Percentiles rank a stretch among this genome's conserved stretches.
Evolutionary conservation across 2,888 invertebrate species (phyloP).

Genomic region (Eubasilissa splendida): DNA sequence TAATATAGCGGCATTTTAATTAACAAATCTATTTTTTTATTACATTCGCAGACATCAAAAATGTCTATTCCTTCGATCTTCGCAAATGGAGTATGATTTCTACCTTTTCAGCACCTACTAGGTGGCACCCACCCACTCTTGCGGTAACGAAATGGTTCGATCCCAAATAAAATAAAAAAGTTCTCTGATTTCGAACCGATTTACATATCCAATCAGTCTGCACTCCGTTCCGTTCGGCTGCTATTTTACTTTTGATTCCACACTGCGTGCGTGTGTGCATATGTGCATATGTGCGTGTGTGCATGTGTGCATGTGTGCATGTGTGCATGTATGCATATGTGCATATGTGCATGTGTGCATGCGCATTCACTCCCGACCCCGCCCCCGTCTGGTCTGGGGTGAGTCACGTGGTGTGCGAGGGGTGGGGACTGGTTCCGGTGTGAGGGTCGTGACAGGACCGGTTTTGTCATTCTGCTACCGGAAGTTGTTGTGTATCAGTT

Average conservation of each 20-base stretch:
- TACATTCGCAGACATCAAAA: too few relatives aligned
- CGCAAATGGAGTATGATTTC: too few relatives aligned
- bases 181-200: background rate
- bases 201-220: slow-evolving; percentile 13
- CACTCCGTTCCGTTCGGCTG: background rate
- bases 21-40: too few relatives aligned
- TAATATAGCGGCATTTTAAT: too few relatives aligned
- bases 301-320: slow-evolving; percentile 6
- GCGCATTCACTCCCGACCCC: slow-evolving; percentile 1
- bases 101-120: too few relatives aligned
- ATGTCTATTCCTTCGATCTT: too few relatives aligned
- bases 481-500: too few relatives aligned
- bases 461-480: background rate
- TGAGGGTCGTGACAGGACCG: slow-evolving; percentile 8
- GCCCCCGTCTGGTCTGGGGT: slow-evolving; percentile 1
- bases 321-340: slow-evolving; percentile 9
- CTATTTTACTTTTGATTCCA: background rate
- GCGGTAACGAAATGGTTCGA: background rate
- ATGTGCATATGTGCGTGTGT: slow-evolving; percentile 16
- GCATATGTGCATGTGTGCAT: slow-evolving; percentile 15
- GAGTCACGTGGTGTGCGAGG: slow-evolving; percentile 3
- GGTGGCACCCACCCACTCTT: too few relatives aligned
- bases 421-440: slow-evolving; percentile 10
- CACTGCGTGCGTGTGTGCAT: too few relatives aligned
- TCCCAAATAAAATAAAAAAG: slow-evolving; percentile 14